Percentiles rank a stretch among this genome's conserved stretches.
phyloP scores from a whole-genome alignment of 2,888 invertebrate genomes.

The Calameuta filiformis region DNA sequence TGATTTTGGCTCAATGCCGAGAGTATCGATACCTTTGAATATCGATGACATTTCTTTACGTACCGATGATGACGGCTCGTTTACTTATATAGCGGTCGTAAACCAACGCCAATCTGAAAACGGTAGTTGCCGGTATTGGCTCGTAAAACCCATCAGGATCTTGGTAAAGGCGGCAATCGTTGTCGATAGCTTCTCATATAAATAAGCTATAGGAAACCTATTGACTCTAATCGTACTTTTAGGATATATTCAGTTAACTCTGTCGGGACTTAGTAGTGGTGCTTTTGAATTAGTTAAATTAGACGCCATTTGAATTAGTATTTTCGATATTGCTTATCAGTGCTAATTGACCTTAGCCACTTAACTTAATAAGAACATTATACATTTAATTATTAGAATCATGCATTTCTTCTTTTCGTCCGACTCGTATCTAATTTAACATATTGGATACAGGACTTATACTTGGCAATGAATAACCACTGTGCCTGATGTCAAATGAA shows the following conservation, averaged over 20 bases:
- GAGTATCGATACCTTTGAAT: background rate
- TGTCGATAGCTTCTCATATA: background rate
- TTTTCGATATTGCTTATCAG: background rate
- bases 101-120: background rate
- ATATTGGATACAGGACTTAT: background rate
- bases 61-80: background rate
- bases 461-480: background rate
- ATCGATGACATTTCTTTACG: background rate
- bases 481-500: background rate
- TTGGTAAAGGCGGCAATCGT: background rate
- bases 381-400: background rate
- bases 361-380: background rate
- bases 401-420: background rate
- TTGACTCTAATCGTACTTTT: slow-evolving; percentile 1
- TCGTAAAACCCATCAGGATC: slow-evolving; percentile 3
- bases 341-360: background rate
- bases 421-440: background rate
- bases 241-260: background rate
- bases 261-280: background rate
- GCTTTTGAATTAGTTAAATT: background rate
- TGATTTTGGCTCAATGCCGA: background rate
- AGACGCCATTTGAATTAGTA: background rate
- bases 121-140: background rate
- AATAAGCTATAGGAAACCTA: background rate
- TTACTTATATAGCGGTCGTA: background rate